Evolutionary conservation across 2,113 vertebrate species (phyloP).

Genomic region (Platysternon megacephalum): DNA sequence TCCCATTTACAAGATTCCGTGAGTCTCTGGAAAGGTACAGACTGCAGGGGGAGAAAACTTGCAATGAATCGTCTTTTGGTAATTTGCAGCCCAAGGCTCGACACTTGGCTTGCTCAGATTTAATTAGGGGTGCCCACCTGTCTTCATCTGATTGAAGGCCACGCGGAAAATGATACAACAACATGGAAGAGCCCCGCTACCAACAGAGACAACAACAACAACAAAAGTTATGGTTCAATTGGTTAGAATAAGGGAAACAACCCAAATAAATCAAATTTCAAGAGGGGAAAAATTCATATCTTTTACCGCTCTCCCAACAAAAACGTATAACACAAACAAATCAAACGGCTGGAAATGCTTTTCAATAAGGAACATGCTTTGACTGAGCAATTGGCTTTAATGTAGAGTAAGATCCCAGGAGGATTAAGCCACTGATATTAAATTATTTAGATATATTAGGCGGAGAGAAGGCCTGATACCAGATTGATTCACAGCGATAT

Average conservation of each 20-base stretch:
- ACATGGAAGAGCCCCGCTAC: background rate
- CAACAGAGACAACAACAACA: background rate
- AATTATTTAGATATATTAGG: slow-evolving; percentile 74
- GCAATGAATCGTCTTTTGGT: background rate
- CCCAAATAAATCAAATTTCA: slow-evolving; percentile 33
- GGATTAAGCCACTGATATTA: slow-evolving; percentile 53
- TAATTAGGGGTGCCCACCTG: background rate
- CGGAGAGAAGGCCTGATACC: background rate
- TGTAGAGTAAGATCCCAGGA: slow-evolving; percentile 30
- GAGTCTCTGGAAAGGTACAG: background rate
- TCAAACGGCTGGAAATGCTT: slow-evolving; percentile 53
- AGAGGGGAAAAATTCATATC: background rate
- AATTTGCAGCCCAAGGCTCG: background rate
- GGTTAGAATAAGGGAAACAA: slow-evolving; percentile 52
- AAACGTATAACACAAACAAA: slow-evolving; percentile 65
- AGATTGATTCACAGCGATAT: background rate
- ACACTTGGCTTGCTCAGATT: background rate
- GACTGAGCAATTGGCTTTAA: slow-evolving; percentile 56
- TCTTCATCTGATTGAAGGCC: background rate
- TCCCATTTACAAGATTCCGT: background rate
- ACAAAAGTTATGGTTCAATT: slow-evolving; percentile 25
- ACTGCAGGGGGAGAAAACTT: rapidly evolving
- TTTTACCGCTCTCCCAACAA: slow-evolving; percentile 56
- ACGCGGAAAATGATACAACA: background rate
- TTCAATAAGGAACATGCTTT: slow-evolving; percentile 47